Evolutionary conservation across 2,888 invertebrate species (phyloP).

Genomic region (Tiliacea aurago): DNA sequence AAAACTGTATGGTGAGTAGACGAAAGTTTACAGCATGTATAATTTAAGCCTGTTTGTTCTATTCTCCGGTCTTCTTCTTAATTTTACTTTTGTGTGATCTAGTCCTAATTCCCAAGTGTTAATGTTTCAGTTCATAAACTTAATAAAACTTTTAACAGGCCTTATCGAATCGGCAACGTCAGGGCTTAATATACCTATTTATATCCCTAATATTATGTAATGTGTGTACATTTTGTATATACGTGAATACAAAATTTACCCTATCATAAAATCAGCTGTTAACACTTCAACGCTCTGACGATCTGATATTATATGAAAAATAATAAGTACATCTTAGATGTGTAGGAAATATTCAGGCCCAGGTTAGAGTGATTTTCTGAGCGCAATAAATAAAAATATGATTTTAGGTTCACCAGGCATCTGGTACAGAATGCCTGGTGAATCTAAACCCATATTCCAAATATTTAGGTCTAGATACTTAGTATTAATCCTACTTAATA

Average conservation of each 20-base stretch:
- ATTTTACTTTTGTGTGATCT: background rate
- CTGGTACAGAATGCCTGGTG: background rate
- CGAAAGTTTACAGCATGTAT: conserved; percentile 19
- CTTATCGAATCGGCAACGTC: too few relatives aligned
- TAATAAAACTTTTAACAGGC: background rate
- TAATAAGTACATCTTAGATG: background rate
- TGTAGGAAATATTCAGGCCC: background rate
- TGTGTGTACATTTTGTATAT: too few relatives aligned
- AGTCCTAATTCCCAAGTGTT: background rate
- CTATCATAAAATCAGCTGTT: conserved; percentile 1
- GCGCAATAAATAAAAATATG: too few relatives aligned
- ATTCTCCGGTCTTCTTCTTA: background rate
- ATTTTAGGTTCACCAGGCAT: too few relatives aligned
- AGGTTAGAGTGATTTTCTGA: background rate
- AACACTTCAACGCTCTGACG: background rate
- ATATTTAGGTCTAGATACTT: background rate
- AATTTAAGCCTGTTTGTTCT: background rate
- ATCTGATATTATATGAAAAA: background rate
- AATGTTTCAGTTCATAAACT: background rate
- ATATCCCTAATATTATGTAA: background rate
- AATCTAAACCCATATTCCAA: background rate
- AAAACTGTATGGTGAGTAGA: conserved; percentile 64
- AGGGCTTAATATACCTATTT: too few relatives aligned
- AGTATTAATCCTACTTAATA: background rate
- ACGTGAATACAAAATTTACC: background rate